Conservation (phyloP, 2,113 vertebrate species). For the Thryonomys swinderianus region DNA sequence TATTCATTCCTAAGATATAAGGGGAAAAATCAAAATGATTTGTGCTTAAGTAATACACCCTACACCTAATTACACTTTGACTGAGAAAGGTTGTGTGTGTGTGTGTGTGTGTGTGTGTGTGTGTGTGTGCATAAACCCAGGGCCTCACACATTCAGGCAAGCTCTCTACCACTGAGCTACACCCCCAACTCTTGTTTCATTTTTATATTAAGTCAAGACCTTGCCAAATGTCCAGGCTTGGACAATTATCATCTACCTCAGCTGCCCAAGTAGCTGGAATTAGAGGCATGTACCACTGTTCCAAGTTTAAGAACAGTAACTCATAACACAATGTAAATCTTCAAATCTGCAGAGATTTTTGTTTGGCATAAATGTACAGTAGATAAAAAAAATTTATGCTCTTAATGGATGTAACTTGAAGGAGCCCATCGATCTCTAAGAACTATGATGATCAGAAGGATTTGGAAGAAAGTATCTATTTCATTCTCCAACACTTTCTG, state of each 20-base stretch:
- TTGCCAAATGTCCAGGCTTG: background rate
- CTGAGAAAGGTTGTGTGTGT: background rate
- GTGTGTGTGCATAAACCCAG: background rate
- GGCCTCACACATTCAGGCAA: background rate
- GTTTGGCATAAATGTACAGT: background rate
- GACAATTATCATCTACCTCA: background rate
- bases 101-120: background rate
- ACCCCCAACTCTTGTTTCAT: background rate
- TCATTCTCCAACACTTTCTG: background rate
- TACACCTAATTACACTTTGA: background rate
- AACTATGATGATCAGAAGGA: background rate
- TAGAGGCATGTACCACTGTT: background rate
- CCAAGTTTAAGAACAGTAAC: background rate
- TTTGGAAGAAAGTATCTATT: background rate
- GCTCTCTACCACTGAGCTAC: background rate
- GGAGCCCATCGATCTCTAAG: background rate
- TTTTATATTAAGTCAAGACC: background rate
- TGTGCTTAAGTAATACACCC: background rate
- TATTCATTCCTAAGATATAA: background rate
- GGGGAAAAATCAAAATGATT: background rate
- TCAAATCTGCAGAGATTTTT: conserved; percentile 19
- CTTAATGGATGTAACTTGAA: background rate
- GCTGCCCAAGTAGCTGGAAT: background rate
- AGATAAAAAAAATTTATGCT: background rate
- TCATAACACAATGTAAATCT: conserved; percentile 40